A percentile compares a stretch with the other conserved stretches of the same genome.
phyloP scores from a whole-genome alignment of 2,888 invertebrate genomes.

The Loripinus fragilis region DNA sequence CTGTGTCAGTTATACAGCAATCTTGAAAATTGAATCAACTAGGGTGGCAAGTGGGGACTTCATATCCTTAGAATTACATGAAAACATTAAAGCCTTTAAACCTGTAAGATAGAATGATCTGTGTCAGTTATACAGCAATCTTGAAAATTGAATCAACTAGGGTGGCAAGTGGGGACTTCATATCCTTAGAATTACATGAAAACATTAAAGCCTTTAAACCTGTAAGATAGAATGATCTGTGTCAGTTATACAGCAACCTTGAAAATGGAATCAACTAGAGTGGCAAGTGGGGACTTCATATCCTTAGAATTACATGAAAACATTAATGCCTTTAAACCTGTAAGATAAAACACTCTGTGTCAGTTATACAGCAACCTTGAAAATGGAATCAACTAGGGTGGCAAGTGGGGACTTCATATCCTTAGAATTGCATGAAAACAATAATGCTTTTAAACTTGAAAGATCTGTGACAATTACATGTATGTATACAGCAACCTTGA shows the following conservation, averaged over 20 bases:
- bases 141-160: too few relatives aligned
- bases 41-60: slow-evolving; percentile 88
- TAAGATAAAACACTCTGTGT: too few relatives aligned
- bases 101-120: slow-evolving; percentile 84
- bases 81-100: slow-evolving; percentile 86
- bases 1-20: too few relatives aligned
- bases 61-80: slow-evolving; percentile 87
- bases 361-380: too few relatives aligned
- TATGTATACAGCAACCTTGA: too few relatives aligned
- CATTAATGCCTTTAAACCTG: slow-evolving; percentile 86
- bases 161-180: slow-evolving; percentile 89
- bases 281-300: slow-evolving; percentile 88
- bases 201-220: slow-evolving; percentile 87
- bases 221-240: slow-evolving; percentile 67
- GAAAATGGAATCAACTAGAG: too few relatives aligned
- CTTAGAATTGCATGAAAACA: slow-evolving; percentile 86
- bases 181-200: slow-evolving; percentile 87
- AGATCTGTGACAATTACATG: too few relatives aligned
- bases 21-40: too few relatives aligned
- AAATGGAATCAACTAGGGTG: too few relatives aligned
- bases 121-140: too few relatives aligned
- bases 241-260: too few relatives aligned
- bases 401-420: slow-evolving; percentile 89
- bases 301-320: slow-evolving; percentile 87
- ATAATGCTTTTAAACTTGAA: slow-evolving; percentile 86